Percentiles rank a stretch among this genome's conserved stretches.
These are phyloP conservation scores for Hirundichthys speculiger DNA, from an alignment of 2,113 vertebrate genomes.

Conservation along the genomic window DNA sequence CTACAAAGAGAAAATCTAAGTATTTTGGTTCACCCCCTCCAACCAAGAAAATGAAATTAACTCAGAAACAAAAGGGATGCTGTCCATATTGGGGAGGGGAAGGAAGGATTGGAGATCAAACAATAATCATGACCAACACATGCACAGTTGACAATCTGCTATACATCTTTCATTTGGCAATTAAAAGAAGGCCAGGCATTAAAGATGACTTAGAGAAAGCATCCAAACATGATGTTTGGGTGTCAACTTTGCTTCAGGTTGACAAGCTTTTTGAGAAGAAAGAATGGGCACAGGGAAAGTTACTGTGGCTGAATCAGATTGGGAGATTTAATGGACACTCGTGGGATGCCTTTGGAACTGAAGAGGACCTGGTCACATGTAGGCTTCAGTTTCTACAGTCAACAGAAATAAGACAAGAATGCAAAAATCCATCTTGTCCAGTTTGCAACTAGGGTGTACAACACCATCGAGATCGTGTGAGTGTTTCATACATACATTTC, in stretches of 20 bases:
- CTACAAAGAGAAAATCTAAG: neutral
- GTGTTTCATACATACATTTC: neutral
- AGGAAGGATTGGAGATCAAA: neutral
- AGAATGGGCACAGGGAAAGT: too few species aligned
- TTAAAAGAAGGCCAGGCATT: neutral
- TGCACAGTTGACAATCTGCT: constrained; percentile 1
- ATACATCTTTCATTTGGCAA: neutral
- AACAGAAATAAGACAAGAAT: neutral
- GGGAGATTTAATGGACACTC: constrained; percentile 1
- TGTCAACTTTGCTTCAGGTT: neutral
- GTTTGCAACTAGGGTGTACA: neutral
- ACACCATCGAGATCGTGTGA: neutral
- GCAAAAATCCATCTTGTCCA: neutral
- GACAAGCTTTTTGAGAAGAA: neutral
- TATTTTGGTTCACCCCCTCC: neutral
- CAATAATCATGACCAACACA: neutral
- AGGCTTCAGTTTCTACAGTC: neutral
- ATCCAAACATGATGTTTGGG: neutral
- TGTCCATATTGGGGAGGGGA: neutral
- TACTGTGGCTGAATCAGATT: neutral
- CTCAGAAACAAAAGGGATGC: neutral
- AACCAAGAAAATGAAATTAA: neutral
- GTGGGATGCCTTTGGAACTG: neutral
- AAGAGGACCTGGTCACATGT: neutral
- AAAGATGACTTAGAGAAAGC: neutral